Conservation (phyloP, 2,888 invertebrate species). For the Meta bourneti region DNA sequence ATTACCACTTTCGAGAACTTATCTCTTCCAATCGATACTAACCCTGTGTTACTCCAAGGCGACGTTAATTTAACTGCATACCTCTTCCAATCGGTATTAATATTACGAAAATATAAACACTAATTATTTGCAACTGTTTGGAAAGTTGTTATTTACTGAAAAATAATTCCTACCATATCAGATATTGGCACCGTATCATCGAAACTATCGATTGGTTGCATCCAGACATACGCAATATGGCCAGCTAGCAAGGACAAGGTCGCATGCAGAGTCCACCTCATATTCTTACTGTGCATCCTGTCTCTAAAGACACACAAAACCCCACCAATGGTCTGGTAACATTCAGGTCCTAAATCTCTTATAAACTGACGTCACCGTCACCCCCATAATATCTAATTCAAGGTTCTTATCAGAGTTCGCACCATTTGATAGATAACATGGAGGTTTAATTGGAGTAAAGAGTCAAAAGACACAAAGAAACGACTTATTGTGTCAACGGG, state of each 20-base stretch:
- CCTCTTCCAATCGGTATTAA: no score
- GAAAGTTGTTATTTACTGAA: not conserved
- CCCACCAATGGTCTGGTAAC: not conserved
- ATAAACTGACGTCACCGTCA: slow-evolving; percentile 59
- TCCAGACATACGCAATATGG: not conserved
- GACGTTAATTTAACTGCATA: no score
- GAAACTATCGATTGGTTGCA: slow-evolving; percentile 57
- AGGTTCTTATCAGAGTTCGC: slow-evolving; percentile 67
- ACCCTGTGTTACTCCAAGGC: no score
- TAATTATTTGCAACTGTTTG: not conserved
- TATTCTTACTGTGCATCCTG: slow-evolving; percentile 7
- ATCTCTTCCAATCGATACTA: no score
- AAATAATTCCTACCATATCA: slow-evolving; percentile 64
- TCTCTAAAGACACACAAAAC: not conserved
- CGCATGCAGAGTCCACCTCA: slow-evolving; percentile 21
- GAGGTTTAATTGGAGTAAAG: slow-evolving; percentile 49
- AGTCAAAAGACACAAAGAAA: not conserved
- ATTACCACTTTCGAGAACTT: no score
- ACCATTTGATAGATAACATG: slow-evolving; percentile 43
- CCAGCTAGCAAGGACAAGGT: slow-evolving; percentile 51
- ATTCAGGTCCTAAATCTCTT: slow-evolving; percentile 54
- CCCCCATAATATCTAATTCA: slow-evolving; percentile 73
- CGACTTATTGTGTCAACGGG: slow-evolving; percentile 25
- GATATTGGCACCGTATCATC: slow-evolving; percentile 54
- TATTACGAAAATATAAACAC: no score